Evolutionary conservation across 2,888 invertebrate genomes (phyloP).

Genomic region (Stenoptilia bipunctidactyla): DNA sequence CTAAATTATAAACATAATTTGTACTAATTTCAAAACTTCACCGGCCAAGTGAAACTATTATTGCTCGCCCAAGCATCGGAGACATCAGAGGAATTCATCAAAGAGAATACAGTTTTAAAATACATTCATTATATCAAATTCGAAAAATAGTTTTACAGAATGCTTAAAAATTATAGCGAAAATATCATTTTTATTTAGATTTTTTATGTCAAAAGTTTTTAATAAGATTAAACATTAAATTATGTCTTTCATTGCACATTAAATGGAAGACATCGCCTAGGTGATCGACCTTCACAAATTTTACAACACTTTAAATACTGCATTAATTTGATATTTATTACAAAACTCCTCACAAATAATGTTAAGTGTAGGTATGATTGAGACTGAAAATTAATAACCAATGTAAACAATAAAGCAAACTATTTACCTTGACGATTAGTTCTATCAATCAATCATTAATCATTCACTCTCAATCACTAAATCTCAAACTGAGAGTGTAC

Average conservation of each 20-base stretch:
- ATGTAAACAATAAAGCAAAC: too few species aligned
- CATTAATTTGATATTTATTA: not conserved
- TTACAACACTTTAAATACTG: conserved; percentile 1
- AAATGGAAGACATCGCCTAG: conserved; percentile 38
- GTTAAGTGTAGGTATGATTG: too few species aligned
- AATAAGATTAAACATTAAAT: conserved; percentile 8
- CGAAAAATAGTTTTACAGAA: conserved; percentile 1
- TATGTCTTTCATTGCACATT: conserved; percentile 11
- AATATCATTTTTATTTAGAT: not conserved
- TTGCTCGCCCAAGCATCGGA: conserved; percentile 21
- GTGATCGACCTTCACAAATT: conserved; percentile 13
- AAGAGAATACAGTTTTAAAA: conserved; percentile 5
- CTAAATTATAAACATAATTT: conserved; percentile 41
- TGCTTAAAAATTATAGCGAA: not conserved
- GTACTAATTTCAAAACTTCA: conserved; percentile 53
- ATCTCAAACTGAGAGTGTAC: too few species aligned
- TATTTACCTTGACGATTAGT: too few species aligned
- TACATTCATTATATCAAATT: not conserved
- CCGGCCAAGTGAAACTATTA: conserved; percentile 25
- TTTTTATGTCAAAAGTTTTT: not conserved
- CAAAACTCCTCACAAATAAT: too few species aligned
- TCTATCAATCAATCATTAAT: too few species aligned
- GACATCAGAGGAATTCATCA: conserved; percentile 19
- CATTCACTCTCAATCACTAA: too few species aligned
- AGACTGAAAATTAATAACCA: too few species aligned